These are phyloP conservation scores for Cordylochernes scorpioides DNA, from an alignment of 2,888 invertebrate genomes.

Conservation along the genomic window DNA sequence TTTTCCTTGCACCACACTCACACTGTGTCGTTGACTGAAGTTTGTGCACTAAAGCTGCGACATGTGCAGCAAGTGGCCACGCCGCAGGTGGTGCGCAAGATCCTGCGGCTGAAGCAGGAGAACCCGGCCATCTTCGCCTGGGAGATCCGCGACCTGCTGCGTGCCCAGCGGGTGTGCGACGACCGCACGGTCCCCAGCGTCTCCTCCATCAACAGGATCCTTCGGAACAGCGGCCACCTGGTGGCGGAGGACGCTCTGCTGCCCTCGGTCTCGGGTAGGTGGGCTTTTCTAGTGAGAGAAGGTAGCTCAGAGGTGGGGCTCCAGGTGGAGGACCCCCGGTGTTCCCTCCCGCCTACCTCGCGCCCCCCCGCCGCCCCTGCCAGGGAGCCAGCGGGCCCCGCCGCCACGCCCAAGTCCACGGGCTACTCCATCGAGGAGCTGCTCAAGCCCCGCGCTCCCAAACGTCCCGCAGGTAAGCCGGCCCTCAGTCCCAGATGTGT, in stretches of 20 bases:
- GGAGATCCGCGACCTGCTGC: conserved; percentile 73
- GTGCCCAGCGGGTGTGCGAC: conserved; percentile 68
- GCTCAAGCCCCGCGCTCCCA: too few relatives aligned
- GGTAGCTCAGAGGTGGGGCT: neutral
- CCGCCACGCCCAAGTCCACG: conserved; percentile 23
- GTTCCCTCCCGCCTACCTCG: conserved; percentile 12
- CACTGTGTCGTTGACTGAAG: too few relatives aligned
- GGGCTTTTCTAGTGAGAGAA: conserved; percentile 13
- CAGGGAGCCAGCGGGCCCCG: neutral
- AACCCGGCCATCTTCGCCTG: conserved; percentile 90
- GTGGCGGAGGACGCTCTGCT: conserved; percentile 23
- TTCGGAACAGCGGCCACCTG: conserved; percentile 45
- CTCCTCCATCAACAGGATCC: conserved; percentile 73
- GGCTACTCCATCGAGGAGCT: conserved; percentile 67
- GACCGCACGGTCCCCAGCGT: conserved; percentile 48
- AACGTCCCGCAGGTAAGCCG: too few relatives aligned
- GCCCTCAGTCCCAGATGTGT: too few relatives aligned
- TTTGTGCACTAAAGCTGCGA: too few relatives aligned
- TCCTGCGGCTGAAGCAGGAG: conserved; percentile 70
- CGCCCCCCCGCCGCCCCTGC: conserved; percentile 11
- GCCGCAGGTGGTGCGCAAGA: conserved; percentile 78
- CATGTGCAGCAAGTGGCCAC: conserved; percentile 71
- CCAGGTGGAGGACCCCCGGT: neutral
- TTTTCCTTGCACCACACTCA: too few relatives aligned
- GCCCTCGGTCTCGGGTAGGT: conserved; percentile 14